Conservation (phyloP, 2,888 invertebrate species). For the Halocaridina rubra region DNA sequence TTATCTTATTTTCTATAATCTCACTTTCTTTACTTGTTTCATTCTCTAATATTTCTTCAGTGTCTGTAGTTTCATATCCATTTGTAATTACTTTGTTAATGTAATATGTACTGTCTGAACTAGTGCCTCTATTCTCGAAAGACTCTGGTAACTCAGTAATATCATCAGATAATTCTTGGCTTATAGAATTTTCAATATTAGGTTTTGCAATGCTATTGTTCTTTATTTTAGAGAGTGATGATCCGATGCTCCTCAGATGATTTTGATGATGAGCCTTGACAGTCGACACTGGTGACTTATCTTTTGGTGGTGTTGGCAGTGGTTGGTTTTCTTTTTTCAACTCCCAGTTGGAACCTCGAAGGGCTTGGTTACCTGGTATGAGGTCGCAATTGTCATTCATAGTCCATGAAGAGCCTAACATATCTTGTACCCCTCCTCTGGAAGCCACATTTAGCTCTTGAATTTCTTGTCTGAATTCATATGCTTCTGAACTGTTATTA, state of each 20-base stretch:
- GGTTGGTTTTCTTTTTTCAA: slow-evolving; percentile 24
- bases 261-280: no score
- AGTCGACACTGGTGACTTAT: background rate
- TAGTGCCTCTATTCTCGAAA: background rate
- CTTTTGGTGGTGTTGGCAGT: slow-evolving; percentile 38
- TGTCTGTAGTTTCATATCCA: background rate
- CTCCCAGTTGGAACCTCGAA: slow-evolving; percentile 57
- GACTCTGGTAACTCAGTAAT: slow-evolving; percentile 24
- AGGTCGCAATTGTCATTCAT: slow-evolving; percentile 36
- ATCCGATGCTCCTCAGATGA: no score
- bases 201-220: no score
- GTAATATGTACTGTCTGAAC: background rate
- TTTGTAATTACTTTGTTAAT: background rate
- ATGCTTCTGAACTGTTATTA: slow-evolving; percentile 72
- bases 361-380: background rate
- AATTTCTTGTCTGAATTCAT: slow-evolving; percentile 73
- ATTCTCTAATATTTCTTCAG: background rate
- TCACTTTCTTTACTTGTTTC: background rate
- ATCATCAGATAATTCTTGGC: background rate
- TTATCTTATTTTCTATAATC: background rate
- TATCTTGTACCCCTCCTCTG: slow-evolving; percentile 22
- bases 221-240: no score
- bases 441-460: slow-evolving; percentile 66
- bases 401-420: slow-evolving; percentile 22
- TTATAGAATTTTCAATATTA: no score